Conservation (phyloP, 2,113 vertebrate genomes). For the Sturnira hondurensis region DNA sequence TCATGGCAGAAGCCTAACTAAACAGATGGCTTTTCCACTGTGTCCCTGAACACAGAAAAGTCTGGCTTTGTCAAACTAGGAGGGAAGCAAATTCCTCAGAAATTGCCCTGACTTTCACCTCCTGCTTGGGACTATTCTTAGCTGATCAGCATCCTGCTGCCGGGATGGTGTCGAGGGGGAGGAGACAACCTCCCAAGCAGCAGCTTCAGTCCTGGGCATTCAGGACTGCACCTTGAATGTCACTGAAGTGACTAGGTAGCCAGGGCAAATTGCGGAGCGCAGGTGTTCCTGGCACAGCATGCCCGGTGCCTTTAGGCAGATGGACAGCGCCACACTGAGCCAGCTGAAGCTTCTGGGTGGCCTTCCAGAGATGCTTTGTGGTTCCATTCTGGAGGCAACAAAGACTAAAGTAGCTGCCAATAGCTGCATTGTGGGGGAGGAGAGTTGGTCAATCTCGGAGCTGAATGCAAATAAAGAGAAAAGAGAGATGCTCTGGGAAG, state of each 20-base stretch:
- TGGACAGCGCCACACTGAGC: constrained; percentile 43
- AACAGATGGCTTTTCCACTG: constrained; percentile 66
- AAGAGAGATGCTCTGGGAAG: constrained; percentile 13
- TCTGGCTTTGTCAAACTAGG: constrained; percentile 51
- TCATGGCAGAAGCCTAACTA: constrained; percentile 31
- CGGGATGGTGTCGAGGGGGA: neutral
- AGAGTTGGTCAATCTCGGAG: neutral
- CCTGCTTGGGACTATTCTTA: constrained; percentile 44
- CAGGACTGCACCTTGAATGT: neutral
- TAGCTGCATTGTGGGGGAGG: neutral
- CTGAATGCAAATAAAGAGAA: constrained; percentile 7
- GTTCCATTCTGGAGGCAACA: constrained; percentile 59
- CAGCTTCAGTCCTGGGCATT: neutral
- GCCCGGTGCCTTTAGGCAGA: constrained; percentile 38
- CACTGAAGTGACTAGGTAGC: neutral
- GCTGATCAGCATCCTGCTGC: neutral
- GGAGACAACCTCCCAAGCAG: neutral
- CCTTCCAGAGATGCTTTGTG: constrained; percentile 39
- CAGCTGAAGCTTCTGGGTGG: constrained; percentile 67
- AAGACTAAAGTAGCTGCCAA: constrained; percentile 43
- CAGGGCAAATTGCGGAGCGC: constrained; percentile 34
- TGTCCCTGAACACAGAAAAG: constrained; percentile 43
- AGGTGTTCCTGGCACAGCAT: constrained; percentile 40
- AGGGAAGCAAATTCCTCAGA: constrained; percentile 46
- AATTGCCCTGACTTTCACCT: constrained; percentile 42